phyloP scores from a whole-genome alignment of 2,113 vertebrate species.

The Trichechus manatus region DNA sequence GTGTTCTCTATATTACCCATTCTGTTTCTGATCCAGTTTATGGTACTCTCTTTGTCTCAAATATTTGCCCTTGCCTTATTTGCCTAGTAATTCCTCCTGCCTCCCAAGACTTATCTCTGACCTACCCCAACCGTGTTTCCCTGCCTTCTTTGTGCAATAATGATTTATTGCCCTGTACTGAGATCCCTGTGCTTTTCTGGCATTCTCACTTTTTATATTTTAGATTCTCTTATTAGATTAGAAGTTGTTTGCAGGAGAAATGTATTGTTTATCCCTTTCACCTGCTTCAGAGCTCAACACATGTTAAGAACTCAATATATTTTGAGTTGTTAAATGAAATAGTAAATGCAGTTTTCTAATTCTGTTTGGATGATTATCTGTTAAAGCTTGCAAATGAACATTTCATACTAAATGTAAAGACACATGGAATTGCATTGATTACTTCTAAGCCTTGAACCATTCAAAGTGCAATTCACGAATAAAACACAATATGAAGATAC shows the following conservation, averaged over 20 bases:
- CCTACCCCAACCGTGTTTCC: not conserved
- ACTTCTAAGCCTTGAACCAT: slow-evolving; percentile 75
- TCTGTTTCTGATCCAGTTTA: not conserved
- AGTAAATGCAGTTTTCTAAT: slow-evolving; percentile 27
- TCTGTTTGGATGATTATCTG: slow-evolving; percentile 34
- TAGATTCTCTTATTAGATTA: not conserved
- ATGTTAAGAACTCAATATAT: slow-evolving; percentile 37
- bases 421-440: slow-evolving; percentile 72
- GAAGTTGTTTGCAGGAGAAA: not conserved
- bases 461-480: slow-evolving; percentile 75
- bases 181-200: not conserved
- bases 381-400: slow-evolving; percentile 37
- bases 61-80: not conserved
- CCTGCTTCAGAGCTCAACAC: not conserved
- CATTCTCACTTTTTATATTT: not conserved
- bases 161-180: not conserved
- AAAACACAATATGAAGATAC: slow-evolving; percentile 81
- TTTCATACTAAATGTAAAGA: slow-evolving; percentile 59
- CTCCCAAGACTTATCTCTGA: not conserved
- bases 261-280: not conserved
- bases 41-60: not conserved
- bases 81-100: not conserved
- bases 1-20: not conserved
- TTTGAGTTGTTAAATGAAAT: slow-evolving; percentile 40
- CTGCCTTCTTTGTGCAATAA: not conserved